These are phyloP conservation scores for Chironomus riparius DNA, from an alignment of 2,888 invertebrate species.

Conservation along the genomic window DNA sequence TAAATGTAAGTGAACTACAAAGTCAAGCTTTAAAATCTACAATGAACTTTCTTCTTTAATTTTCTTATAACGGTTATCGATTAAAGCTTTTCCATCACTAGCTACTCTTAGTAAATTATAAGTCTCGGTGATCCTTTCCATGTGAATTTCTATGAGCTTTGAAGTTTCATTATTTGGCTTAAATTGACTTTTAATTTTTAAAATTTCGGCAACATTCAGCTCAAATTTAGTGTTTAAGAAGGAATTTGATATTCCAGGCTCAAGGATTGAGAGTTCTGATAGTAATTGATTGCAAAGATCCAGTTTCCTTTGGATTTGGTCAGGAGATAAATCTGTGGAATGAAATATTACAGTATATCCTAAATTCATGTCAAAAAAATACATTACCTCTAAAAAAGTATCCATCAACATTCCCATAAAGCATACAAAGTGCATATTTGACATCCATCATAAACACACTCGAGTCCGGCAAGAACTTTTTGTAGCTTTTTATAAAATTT, in stretches of 20 bases:
- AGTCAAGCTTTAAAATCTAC: too few species aligned
- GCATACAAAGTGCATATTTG: conserved; percentile 58
- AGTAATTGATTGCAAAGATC: conserved; percentile 57
- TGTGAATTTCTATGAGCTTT: too few species aligned
- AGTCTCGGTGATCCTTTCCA: too few species aligned
- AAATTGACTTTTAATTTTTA: too few species aligned
- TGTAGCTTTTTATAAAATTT: conserved; percentile 54
- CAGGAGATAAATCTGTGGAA: conserved; percentile 48
- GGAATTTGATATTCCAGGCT: conserved; percentile 45
- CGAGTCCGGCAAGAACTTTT: conserved; percentile 53
- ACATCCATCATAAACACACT: conserved; percentile 60
- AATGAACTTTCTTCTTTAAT: too few species aligned
- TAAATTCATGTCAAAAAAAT: too few species aligned
- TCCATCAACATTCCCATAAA: conserved; percentile 55
- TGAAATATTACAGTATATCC: background rate
- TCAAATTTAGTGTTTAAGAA: background rate
- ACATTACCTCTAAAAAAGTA: conserved; percentile 49
- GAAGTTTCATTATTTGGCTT: too few species aligned
- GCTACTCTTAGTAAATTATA: too few species aligned
- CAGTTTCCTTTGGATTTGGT: conserved; percentile 51
- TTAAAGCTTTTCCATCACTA: too few species aligned
- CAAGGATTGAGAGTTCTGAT: conserved; percentile 53
- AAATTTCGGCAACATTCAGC: background rate
- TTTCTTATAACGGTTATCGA: too few species aligned
- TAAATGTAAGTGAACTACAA: too few species aligned